Base-by-base conservation (phyloP, 1,140 invertebrate species). In the Bombyx mori region DNA sequence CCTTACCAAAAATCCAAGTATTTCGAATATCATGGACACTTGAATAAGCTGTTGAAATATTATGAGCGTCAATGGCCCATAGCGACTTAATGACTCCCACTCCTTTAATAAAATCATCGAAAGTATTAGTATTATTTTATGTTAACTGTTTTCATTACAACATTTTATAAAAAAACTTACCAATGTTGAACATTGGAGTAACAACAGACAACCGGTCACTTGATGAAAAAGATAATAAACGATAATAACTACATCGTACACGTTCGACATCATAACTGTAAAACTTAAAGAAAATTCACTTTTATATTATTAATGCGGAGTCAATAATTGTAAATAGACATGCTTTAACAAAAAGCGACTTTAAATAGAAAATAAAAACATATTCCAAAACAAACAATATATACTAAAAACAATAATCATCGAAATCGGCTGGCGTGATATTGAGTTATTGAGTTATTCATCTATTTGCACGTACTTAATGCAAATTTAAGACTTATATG, bases 11-110 rank as follows among this genome's bases (percentile, higher is more conserved):
- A 56, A 48, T 54, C 60, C 59, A 8, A 72, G n/a, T 3, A 73
- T 46, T 51, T 73, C 71, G 57, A 73, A 73, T 12, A 70, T 60
- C 26, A 63, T 45, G 7, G 63, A 70, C 42, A 70, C 43, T 57
- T 68, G 68, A 53, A 66, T 57, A 26, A 70, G 46, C 56, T 66
- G 68, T 55, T 70, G 60, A 48, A 70, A 63, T 6, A 62, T 42
- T 12, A 65, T 42, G 8, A 68, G 18, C 1, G 68, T 66, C 22
- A 73, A 42, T 6, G 61, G 57, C 1, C 63, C 65, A 43, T 68
- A 73, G 7, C 62, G 57, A 8, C 54, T 35, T 12, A 8, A 73
- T 53, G 9, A 61, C 58, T 47, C 56, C 45, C 8, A 53, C 5
- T 8, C 65, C 57, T 68, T 70, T 53, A 26, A 63, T 8, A 51